Evolutionary conservation across 2,113 vertebrate genomes (phyloP).

Genomic region (Odobenus rosmarus): DNA sequence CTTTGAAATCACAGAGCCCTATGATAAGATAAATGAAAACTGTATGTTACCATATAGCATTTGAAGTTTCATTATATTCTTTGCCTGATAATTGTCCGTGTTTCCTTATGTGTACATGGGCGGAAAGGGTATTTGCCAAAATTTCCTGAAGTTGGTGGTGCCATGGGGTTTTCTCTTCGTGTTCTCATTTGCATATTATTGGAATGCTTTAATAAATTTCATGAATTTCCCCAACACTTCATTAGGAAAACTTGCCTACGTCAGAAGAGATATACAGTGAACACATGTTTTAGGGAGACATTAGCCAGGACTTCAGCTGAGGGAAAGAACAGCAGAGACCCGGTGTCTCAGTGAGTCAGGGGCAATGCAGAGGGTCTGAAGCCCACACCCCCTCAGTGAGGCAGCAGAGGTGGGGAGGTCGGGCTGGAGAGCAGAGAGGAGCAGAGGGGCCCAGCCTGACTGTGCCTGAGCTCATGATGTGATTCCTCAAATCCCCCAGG

Average conservation of each 20-base stretch:
- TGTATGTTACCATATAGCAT: not conserved
- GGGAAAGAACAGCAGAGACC: not conserved
- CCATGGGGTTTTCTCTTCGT: not conserved
- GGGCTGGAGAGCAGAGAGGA: not conserved
- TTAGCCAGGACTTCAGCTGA: not conserved
- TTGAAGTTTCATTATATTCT: not conserved
- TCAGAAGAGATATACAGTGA: not conserved
- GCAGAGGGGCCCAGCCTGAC: not conserved
- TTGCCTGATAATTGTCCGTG: not conserved
- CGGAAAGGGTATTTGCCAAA: not conserved
- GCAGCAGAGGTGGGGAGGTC: rapidly evolving
- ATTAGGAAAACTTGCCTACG: not conserved
- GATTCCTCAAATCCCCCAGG: slow-evolving; percentile 75
- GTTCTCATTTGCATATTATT: not conserved
- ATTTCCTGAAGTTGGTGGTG: not conserved
- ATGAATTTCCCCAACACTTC: not conserved
- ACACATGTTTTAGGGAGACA: not conserved
- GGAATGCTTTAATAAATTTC: not conserved
- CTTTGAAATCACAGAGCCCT: not conserved
- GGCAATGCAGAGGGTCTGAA: not conserved
- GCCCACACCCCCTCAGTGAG: rapidly evolving
- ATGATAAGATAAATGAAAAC: not conserved
- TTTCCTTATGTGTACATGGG: not conserved
- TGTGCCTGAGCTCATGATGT: no score
- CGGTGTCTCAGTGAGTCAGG: not conserved